Percentiles rank a stretch among this genome's conserved stretches.
phyloP scores from a whole-genome alignment of 2,888 invertebrate species.

The Seladonia tumulorum region DNA sequence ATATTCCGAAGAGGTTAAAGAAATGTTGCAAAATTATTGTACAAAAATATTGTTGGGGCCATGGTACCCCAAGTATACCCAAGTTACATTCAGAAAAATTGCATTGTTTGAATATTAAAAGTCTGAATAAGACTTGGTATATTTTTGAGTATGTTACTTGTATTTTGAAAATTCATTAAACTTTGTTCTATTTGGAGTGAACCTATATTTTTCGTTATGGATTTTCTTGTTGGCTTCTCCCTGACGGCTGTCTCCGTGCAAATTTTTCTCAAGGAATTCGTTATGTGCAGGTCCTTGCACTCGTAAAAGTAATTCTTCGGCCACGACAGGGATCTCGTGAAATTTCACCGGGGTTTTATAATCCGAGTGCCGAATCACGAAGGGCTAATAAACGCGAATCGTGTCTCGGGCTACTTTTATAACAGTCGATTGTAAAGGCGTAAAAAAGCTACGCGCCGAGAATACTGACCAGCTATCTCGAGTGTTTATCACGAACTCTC shows the following conservation, averaged over 20 bases:
- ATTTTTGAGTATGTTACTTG: too few species aligned
- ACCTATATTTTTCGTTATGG: not conserved
- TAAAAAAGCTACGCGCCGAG: constrained; percentile 57
- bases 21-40: too few species aligned
- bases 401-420: constrained; percentile 58
- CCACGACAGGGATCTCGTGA: constrained; percentile 50
- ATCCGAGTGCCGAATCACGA: constrained; percentile 58
- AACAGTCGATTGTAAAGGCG: constrained; percentile 64
- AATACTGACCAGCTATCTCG: constrained; percentile 45
- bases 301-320: constrained; percentile 63
- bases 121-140: too few species aligned
- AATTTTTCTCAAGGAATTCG: not conserved
- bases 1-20: too few species aligned
- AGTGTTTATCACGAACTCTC: constrained; percentile 40
- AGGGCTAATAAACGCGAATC: constrained; percentile 68
- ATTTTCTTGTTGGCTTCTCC: too few species aligned
- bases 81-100: too few species aligned
- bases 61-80: too few species aligned
- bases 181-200: too few species aligned
- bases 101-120: too few species aligned
- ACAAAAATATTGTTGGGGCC: too few species aligned
- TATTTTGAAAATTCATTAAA: too few species aligned
- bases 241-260: too few species aligned
- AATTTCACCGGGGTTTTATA: constrained; percentile 67
- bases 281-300: constrained; percentile 63